These are phyloP conservation scores for Coccyzus lansbergi DNA, from an alignment of 2,797 vertebrate genomes.

Conservation along the genomic window DNA sequence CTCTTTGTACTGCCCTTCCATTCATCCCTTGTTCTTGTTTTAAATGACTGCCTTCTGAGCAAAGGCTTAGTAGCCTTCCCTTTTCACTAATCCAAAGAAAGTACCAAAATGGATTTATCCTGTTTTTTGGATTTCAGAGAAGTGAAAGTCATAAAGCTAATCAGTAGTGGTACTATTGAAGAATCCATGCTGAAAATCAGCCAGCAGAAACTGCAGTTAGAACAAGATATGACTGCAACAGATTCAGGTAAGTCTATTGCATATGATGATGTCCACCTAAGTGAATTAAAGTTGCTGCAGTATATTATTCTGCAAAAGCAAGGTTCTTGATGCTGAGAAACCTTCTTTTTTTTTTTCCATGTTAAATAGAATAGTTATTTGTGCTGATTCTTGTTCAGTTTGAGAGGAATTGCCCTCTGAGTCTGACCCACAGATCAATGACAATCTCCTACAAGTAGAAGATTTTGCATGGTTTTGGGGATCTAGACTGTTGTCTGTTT, in stretches of 20 bases:
- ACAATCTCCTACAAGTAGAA: not conserved
- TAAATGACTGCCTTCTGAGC: not conserved
- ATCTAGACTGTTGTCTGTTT: not conserved
- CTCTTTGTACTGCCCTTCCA: not conserved
- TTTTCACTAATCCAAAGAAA: not conserved
- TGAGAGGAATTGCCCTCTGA: not conserved
- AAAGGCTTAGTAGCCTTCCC: not conserved
- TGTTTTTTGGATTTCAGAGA: conserved; percentile 72
- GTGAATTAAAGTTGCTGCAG: not conserved
- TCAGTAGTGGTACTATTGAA: conserved; percentile 93
- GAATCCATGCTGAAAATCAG: conserved; percentile 91
- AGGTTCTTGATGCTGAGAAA: not conserved
- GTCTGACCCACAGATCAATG: not conserved
- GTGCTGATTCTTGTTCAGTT: not conserved
- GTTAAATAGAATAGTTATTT: not conserved
- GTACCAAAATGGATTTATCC: not conserved
- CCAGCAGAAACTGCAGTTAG: conserved; percentile 93
- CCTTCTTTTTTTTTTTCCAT: not conserved
- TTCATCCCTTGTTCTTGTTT: not conserved
- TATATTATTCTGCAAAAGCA: not conserved
- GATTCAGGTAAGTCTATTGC: conserved; percentile 82
- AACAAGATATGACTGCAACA: conserved; percentile 93
- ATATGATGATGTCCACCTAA: not conserved
- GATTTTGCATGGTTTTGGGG: not conserved
- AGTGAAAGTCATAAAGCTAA: conserved; percentile 89